Evolutionary conservation across 1,140 invertebrate genomes (phyloP), one percentile per base, ranked within the genome.

Genomic region (Drosophila carrolli): DNA sequence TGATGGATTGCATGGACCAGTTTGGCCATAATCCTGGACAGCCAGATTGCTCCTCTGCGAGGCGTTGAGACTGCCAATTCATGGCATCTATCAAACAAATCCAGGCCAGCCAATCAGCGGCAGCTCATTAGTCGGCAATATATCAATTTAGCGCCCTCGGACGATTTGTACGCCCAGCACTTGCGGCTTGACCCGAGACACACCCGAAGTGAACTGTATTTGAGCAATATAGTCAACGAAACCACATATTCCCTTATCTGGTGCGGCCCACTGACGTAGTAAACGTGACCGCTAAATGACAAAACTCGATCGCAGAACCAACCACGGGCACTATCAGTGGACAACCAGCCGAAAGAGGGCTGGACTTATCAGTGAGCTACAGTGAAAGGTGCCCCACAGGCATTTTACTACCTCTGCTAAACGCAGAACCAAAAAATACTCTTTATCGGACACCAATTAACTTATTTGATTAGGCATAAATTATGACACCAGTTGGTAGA

Each of bases 1-100:
- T 81, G 83, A 86, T 82, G 83, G 59, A 86, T 81, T 65, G 66
- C 83, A 8, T 40, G 47, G 60, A 84, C 75, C 74, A 70, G 75
- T 77, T 77, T 70, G 38, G 50, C 57, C 53, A 66, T 73, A 32
- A 72, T n/a, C 62, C 72, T 75, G 55, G 59, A 62, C 67, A 76
- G 37, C 60, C 59, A 67, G 57, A 83, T 75, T 63, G 59, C 66
- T 14, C 16, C 46, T 43, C 38, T 58, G 48, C 51, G 47, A 59
- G 51, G 41, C 65, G 35, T 47, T 41, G 40, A 38, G 23, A 5
- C 44, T 61, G 54, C 59, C 76, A 67, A 41, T 59, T 9, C 44
- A 19, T 43, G 41, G 16, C 43, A 60, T 75, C 48, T 47, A 43
- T 11, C 44, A 8, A 29, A 48, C 4, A 5, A 14, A 78, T 66